These are phyloP conservation scores for Melieria crassipennis DNA, from an alignment of 2,888 invertebrate genomes.

Conservation along the genomic window DNA sequence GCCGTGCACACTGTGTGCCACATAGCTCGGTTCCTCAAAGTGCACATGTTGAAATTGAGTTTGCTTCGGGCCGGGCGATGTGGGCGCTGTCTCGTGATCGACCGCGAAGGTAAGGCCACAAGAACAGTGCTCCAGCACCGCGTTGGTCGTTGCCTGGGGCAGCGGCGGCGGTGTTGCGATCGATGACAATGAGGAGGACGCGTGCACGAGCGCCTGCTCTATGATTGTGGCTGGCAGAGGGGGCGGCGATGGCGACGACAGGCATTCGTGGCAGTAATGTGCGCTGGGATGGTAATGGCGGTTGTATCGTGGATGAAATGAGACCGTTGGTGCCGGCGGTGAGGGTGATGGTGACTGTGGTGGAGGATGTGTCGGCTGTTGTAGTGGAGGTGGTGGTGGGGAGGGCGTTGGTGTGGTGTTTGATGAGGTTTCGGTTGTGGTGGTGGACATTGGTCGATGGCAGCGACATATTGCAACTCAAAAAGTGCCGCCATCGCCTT, in stretches of 20 bases:
- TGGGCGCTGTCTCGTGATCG: conserved; percentile 27
- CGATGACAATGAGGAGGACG: conserved; percentile 45
- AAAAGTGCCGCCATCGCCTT: conserved; percentile 62
- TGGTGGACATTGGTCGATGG: conserved; percentile 51
- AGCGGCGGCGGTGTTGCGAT: conserved; percentile 32
- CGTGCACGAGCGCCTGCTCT: conserved; percentile 57
- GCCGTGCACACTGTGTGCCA: not conserved
- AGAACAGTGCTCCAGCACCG: conserved; percentile 57
- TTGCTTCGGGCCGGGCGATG: conserved; percentile 15
- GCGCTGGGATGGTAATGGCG: conserved; percentile 31
- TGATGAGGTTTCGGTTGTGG: conserved; percentile 37
- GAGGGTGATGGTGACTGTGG: conserved; percentile 44
- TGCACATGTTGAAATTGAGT: conserved; percentile 6
- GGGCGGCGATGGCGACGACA: conserved; percentile 55
- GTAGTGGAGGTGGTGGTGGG: conserved; percentile 49
- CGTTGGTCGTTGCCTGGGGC: conserved; percentile 10
- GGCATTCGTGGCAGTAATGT: conserved; percentile 53
- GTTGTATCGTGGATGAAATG: conserved; percentile 15
- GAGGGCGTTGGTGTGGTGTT: conserved; percentile 35
- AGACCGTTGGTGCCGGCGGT: conserved; percentile 33
- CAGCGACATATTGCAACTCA: conserved; percentile 65
- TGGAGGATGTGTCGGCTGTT: conserved; percentile 47
- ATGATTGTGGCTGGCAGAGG: conserved; percentile 49
- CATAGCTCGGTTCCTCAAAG: conserved; percentile 21
- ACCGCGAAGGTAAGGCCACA: conserved; percentile 57